These are phyloP conservation scores for Nasonovia ribisnigri DNA, from an alignment of 2,888 invertebrate genomes.

Conservation along the genomic window DNA sequence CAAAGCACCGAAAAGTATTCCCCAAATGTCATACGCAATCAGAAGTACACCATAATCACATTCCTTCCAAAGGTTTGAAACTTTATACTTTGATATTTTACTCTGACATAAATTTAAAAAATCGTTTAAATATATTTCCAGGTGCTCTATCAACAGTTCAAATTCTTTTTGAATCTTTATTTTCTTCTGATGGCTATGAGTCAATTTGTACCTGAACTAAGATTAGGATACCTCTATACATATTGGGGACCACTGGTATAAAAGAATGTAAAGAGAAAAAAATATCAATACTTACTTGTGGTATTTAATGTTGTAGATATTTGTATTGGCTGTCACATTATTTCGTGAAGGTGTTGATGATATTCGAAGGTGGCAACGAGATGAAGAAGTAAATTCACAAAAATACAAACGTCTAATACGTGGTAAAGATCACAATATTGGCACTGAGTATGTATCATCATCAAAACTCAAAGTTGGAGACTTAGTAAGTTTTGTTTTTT, in stretches of 20 bases:
- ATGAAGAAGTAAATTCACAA: slow-evolving; percentile 96
- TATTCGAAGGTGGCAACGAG: slow-evolving; percentile 89
- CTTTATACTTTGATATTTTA: neutral
- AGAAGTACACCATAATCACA: slow-evolving; percentile 95
- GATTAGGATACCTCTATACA: slow-evolving; percentile 97
- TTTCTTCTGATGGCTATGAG: slow-evolving; percentile 98
- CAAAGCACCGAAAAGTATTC: slow-evolving; percentile 87
- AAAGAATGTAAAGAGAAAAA: slow-evolving; percentile 31
- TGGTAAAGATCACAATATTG: slow-evolving; percentile 72
- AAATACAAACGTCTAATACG: slow-evolving; percentile 87
- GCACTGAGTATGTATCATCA: slow-evolving; percentile 83
- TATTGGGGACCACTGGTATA: slow-evolving; percentile 96
- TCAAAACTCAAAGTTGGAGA: slow-evolving; percentile 85
- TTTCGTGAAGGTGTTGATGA: slow-evolving; percentile 98
- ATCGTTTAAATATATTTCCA: slow-evolving; percentile 70
- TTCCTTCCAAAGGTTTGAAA: slow-evolving; percentile 80
- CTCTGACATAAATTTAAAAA: neutral
- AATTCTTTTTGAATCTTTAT: slow-evolving; percentile 97
- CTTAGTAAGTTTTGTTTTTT: slow-evolving; percentile 71
- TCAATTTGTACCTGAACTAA: slow-evolving; percentile 96
- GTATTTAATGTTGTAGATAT: slow-evolving; percentile 75
- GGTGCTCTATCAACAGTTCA: slow-evolving; percentile 98
- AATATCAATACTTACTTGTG: neutral
- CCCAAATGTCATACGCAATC: slow-evolving; percentile 96
- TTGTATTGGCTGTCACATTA: slow-evolving; percentile 95